Base-by-base conservation (phyloP, 2,888 invertebrate species). In the Adineta ricciae region DNA sequence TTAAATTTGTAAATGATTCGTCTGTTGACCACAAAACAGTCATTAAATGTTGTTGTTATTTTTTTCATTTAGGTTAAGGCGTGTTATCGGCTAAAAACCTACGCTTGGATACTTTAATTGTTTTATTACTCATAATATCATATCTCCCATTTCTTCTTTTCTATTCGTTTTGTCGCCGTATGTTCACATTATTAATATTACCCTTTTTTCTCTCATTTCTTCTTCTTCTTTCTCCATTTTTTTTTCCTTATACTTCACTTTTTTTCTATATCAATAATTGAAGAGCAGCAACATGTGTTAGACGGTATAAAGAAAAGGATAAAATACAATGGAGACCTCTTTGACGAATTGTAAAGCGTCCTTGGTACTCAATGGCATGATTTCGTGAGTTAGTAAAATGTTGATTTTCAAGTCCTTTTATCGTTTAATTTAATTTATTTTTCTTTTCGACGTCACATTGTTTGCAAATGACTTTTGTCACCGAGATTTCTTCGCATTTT, bases 231-330 rank as follows among this genome's bases (percentile, higher is more conserved):
- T 16, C 32, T 64, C 27, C 19, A 3, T 19, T 64, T 64, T 19
- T 36, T 46, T 46, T 64, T 19, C 32, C 5, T 32, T 32, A 16
- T 21, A 19, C 19, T 19, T 14, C 27, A 32, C 11, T 64, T 7
- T 64, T 64, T 64, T 64, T 56, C 16, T 64, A 19, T 64, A 64
- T 64, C 32, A 64, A 64, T 64, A 64, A 64, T 64, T 64, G 64
- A 64, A 64, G 64, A 64, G 64, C 16, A 32, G 64, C 19, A 64
- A 32, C 64, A 64, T 64, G 32, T 64, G 64, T 32, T 64, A 32
- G 64, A 64, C 64, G 32, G 32, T 32, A 19, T 19, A 16, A 64
- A n/a, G n/a, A n/a, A 32, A 14, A 7, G 64, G 16, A 64, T 32
- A 36, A 32, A 36, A 36, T 64, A 64, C 1, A 64, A 32, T 3